These are phyloP conservation scores for Macrophya annulata DNA, from an alignment of 2,888 invertebrate species.

Conservation along the genomic window DNA sequence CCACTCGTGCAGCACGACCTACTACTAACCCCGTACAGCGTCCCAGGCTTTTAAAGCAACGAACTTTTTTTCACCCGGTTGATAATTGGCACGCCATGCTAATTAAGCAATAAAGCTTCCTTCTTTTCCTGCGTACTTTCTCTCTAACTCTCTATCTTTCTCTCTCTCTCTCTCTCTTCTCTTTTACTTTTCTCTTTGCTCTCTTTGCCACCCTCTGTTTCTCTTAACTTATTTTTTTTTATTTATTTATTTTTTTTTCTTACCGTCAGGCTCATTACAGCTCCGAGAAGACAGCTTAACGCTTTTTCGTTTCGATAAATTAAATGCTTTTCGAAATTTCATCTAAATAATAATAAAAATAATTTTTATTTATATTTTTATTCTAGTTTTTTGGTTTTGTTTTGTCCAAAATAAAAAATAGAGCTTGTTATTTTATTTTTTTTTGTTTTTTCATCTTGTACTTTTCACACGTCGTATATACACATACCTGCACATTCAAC, in stretches of 20 bases:
- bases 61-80: conserved; percentile 47
- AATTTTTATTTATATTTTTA: background rate
- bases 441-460: background rate
- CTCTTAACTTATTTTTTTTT: background rate
- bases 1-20: conserved; percentile 2
- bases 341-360: background rate
- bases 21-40: background rate
- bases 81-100: conserved; percentile 56
- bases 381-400: background rate
- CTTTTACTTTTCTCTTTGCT: background rate
- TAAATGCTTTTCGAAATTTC: conserved; percentile 35
- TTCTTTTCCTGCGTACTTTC: background rate
- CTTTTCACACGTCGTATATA: background rate
- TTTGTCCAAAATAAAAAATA: too few species aligned
- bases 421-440: background rate
- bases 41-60: conserved; percentile 53
- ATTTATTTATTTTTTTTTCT: background rate
- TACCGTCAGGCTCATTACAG: conserved; percentile 43
- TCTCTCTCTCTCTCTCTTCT: background rate
- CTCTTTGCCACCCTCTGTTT: background rate
- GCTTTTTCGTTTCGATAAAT: conserved; percentile 44
- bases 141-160: background rate
- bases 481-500: too few species aligned
- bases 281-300: conserved; percentile 25
- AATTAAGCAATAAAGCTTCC: conserved; percentile 57